Evolutionary conservation across 2,888 invertebrate genomes (phyloP).

Genomic region (Ornithoptera priamus): DNA sequence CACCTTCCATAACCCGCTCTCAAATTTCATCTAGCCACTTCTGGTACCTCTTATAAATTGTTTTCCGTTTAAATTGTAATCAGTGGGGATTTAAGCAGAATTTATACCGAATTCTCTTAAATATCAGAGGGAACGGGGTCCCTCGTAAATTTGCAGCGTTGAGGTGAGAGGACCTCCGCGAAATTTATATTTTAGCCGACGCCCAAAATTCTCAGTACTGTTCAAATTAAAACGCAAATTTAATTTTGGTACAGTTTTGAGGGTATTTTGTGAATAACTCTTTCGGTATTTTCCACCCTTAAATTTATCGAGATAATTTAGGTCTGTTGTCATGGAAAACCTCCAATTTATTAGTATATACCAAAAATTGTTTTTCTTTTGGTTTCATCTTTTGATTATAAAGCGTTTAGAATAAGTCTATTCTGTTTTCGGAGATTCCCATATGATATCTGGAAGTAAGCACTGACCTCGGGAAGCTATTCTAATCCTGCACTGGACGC

Average conservation of each 20-base stretch:
- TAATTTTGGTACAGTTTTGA: constrained; percentile 24
- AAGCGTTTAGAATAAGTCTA: too few species aligned
- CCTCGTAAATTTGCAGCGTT: constrained; percentile 25
- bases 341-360: too few species aligned
- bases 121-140: constrained; percentile 35
- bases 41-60: constrained; percentile 2
- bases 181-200: constrained; percentile 28
- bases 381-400: too few species aligned
- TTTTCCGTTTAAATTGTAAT: constrained; percentile 34
- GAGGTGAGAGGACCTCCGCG: constrained; percentile 21
- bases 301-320: constrained; percentile 16
- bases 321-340: too few species aligned
- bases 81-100: constrained; percentile 36
- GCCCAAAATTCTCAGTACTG: constrained; percentile 16
- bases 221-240: constrained; percentile 29
- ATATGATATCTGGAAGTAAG: too few species aligned
- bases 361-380: too few species aligned
- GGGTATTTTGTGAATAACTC: constrained; percentile 15
- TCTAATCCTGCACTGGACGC: too few species aligned
- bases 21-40: neutral
- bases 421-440: too few species aligned
- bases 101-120: constrained; percentile 39
- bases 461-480: too few species aligned
- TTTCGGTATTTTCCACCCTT: constrained; percentile 15
- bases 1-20: too few species aligned